Conservation (phyloP, 2,113 vertebrate genomes). For the Delphinapterus leucas region DNA sequence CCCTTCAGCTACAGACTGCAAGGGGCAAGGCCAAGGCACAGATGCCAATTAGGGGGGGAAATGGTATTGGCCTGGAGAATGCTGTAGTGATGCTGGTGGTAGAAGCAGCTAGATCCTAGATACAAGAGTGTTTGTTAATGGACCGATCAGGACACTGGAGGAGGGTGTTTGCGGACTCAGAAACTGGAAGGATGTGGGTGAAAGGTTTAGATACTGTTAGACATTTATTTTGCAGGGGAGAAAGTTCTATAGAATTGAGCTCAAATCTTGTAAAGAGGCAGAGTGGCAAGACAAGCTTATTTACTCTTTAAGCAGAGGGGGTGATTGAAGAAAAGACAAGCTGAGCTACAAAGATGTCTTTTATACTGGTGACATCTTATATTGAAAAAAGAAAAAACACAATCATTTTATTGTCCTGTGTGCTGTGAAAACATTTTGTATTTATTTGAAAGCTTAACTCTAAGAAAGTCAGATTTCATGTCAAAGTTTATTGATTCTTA, state of each 20-base stretch:
- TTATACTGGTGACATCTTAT: not conserved
- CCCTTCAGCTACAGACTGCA: not conserved
- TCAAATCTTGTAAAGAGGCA: not conserved
- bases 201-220: not conserved
- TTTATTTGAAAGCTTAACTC: slow-evolving; percentile 10
- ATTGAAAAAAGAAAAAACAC: not conserved
- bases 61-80: not conserved
- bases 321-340: not conserved
- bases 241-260: not conserved
- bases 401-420: not conserved
- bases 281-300: not conserved
- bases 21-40: not conserved
- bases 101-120: not conserved
- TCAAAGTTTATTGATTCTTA: not conserved
- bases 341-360: not conserved
- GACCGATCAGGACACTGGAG: accelerated
- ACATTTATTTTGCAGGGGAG: not conserved
- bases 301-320: not conserved
- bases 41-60: not conserved
- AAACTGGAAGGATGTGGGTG: not conserved
- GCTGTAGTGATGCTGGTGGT: not conserved
- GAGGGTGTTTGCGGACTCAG: not conserved
- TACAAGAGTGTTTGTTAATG: not conserved
- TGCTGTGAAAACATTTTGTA: not conserved
- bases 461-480: not conserved